Percentiles rank a stretch among this genome's conserved stretches.
These are phyloP conservation scores for Geophilus truncorum DNA, from an alignment of 2,888 invertebrate genomes.

Conservation along the genomic window DNA sequence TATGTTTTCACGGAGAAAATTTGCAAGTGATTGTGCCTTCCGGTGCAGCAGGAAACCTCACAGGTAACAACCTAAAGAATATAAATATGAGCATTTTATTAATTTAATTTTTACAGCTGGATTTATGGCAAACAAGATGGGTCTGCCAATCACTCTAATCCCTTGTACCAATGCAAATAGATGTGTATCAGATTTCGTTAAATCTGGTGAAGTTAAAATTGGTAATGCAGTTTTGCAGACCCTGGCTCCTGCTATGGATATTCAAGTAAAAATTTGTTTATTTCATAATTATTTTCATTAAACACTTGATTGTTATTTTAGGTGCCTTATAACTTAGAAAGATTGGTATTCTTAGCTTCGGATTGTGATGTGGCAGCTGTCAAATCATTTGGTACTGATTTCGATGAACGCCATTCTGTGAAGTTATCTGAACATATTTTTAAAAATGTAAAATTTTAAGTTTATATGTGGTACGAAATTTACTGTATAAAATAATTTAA, in stretches of 20 bases:
- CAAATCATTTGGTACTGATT: conserved; percentile 43
- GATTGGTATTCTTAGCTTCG: conserved; percentile 48
- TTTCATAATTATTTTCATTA: background rate
- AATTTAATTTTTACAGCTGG: conserved; percentile 45
- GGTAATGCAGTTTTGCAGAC: conserved; percentile 43
- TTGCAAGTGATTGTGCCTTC: conserved; percentile 51
- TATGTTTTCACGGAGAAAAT: conserved; percentile 39
- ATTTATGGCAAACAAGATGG: conserved; percentile 49
- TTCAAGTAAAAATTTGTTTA: conserved; percentile 44
- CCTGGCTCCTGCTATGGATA: conserved; percentile 52
- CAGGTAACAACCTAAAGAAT: conserved; percentile 42
- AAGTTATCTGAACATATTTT: no score
- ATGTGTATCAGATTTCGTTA: conserved; percentile 46
- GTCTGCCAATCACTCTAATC: conserved; percentile 50
- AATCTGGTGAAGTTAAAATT: conserved; percentile 44
- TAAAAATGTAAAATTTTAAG: background rate
- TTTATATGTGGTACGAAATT: no score
- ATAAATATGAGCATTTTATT: background rate
- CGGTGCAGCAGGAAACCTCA: conserved; percentile 52
- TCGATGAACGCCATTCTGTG: conserved; percentile 39
- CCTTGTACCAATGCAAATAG: conserved; percentile 50
- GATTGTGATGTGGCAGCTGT: conserved; percentile 43
- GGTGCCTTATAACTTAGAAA: conserved; percentile 51
- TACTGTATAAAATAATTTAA: no score
- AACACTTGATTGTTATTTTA: conserved; percentile 38